Evolutionary conservation across 2,797 vertebrate species (phyloP), one percentile per base, ranked within the genome.

Genomic region (Lates japonicus): DNA sequence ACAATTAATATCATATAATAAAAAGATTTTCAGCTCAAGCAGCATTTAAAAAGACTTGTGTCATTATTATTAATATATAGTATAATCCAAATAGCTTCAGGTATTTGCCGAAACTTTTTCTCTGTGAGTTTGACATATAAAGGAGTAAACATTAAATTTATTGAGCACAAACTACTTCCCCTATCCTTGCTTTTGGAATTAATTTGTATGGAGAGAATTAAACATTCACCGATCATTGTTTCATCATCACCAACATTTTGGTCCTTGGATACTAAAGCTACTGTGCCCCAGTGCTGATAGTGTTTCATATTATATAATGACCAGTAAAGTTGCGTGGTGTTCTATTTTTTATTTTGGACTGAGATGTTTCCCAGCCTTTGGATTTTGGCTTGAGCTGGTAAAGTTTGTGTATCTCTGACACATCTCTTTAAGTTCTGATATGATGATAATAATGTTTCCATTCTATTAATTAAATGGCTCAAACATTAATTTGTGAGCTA

Each of bases 401-500:
- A 20, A 35, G 3, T 17, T 52, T 60, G 13, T 44, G 7, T 33
- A 51, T 22, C 22, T 41, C 41, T 48, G 17, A 51, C 19, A 51
- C 19, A 35, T 25, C 10, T 12, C 17, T 33, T 33, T 12, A 58
- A 39, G 35, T 29, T 64, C 14, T 5, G 20, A 35, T 22, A 41
- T 35, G 55, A 48, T 67, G 9, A 44, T 31, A 31, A 22, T 22
- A 57, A 39, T 1, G 6, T 29, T 54, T 54, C 10, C 37, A 52
- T 35, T 29, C 4, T 25, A 5, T 74, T 64, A 7, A 67, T 44
- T 57, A 25, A 49, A 51, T 72, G 16, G 42, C 46, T 62, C 17
- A 64, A 70, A 39, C 59, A n/a, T n/a, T n/a, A n/a, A 62, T 49
- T 29, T 52, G 29, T 52, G n/a, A 58, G 74, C 10, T 17, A 5